Conservation (phyloP, 1,140 invertebrate species). For the Lysiphlebus fabarum region DNA sequence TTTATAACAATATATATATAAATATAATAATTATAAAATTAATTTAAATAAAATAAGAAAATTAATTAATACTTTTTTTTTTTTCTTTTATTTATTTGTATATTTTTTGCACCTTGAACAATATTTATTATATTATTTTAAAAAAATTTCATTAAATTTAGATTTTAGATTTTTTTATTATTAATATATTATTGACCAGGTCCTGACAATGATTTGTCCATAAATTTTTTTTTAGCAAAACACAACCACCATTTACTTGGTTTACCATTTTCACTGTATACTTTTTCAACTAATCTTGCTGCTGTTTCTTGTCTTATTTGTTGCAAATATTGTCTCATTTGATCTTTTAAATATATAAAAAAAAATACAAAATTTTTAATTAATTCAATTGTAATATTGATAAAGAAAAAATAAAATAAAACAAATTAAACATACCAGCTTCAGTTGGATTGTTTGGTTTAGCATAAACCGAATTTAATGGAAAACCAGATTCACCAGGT, state of each 20-base stretch:
- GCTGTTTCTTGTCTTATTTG: constrained; percentile 96
- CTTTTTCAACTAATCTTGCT: constrained; percentile 81
- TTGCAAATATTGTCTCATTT: constrained; percentile 88
- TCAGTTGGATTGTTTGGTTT: constrained; percentile 78
- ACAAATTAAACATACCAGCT: constrained; percentile 61
- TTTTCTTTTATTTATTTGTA: background rate
- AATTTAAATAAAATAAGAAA: background rate
- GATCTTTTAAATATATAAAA: constrained; percentile 60
- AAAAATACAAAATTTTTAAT: background rate
- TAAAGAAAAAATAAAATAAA: background rate
- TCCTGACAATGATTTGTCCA: constrained; percentile 94
- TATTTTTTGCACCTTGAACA: background rate
- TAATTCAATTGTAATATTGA: constrained; percentile 1
- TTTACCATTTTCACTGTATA: constrained; percentile 78
- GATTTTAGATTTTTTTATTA: background rate
- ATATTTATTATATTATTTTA: background rate
- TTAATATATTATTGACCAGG: constrained; percentile 62
- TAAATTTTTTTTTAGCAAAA: constrained; percentile 98
- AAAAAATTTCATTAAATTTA: background rate
- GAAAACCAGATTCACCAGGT: constrained; percentile 93
- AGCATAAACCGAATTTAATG: constrained; percentile 95
- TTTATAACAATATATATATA: background rate
- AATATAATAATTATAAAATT: background rate
- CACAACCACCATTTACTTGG: constrained; percentile 99
- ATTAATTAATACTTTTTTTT: background rate